phyloP scores from a whole-genome alignment of 37 sponge, comb jelly and placozoan genomes.

The Lycopodina hypogea region DNA sequence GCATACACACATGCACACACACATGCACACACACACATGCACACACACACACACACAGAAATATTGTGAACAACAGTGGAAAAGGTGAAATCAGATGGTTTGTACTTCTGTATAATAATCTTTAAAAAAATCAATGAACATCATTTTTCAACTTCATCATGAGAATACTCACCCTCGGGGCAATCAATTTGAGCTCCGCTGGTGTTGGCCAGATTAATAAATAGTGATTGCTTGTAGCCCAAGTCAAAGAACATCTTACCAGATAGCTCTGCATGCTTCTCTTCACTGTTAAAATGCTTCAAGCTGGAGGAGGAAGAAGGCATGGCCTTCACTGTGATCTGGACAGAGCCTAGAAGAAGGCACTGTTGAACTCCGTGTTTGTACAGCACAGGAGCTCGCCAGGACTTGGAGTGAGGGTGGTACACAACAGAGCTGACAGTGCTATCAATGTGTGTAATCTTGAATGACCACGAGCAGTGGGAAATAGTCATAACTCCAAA shows the following conservation, averaged over 20 bases:
- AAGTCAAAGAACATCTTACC: neutral
- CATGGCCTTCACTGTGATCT: conserved; percentile 16
- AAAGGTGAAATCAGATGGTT: too few species aligned
- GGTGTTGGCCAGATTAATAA: neutral
- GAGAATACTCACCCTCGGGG: conserved; percentile 26
- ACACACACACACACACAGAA: too few species aligned
- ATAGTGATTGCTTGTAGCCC: neutral
- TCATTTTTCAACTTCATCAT: too few species aligned
- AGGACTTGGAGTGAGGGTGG: neutral
- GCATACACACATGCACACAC: too few species aligned
- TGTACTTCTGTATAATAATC: too few species aligned
- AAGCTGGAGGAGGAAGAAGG: neutral
- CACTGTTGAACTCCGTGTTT: neutral
- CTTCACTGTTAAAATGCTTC: neutral
- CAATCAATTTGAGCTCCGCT: neutral
- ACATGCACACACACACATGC: too few species aligned
- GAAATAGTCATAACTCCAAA: neutral
- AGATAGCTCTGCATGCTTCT: neutral
- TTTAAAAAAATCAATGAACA: too few species aligned
- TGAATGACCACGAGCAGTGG: neutral
- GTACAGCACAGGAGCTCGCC: neutral
- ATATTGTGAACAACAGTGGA: too few species aligned
- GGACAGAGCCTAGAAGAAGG: conserved; percentile 20
- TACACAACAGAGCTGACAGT: neutral
- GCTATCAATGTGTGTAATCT: neutral